Conservation (phyloP, 2,113 vertebrate genomes). For the Aptenodytes patagonicus region DNA sequence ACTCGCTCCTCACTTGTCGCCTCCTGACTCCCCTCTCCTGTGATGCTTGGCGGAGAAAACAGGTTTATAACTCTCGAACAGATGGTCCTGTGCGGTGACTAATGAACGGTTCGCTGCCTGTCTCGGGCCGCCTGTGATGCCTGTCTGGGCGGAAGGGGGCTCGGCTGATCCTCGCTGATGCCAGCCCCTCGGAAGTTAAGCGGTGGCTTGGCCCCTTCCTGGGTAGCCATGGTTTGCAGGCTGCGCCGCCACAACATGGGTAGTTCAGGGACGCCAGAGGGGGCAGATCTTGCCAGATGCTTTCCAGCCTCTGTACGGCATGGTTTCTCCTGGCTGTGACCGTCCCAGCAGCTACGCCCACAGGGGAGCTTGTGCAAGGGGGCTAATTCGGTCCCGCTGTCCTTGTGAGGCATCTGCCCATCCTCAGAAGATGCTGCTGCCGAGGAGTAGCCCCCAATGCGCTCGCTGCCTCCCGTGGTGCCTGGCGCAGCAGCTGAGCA, state of each 20-base stretch:
- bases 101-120: background rate
- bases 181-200: background rate
- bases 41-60: background rate
- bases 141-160: background rate
- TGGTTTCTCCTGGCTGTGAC: background rate
- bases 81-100: background rate
- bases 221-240: background rate
- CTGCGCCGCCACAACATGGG: background rate
- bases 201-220: background rate
- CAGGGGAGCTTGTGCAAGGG: background rate
- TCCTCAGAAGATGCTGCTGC: background rate
- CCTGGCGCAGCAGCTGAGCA: fast-evolving
- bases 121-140: background rate
- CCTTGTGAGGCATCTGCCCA: background rate
- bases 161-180: fast-evolving
- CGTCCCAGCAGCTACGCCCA: conserved; percentile 33
- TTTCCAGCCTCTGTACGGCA: background rate
- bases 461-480: fast-evolving
- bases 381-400: fast-evolving
- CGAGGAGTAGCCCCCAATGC: background rate
- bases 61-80: background rate
- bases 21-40: background rate
- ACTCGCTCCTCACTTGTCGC: background rate
- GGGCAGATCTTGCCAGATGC: background rate
- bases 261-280: background rate